phyloP scores from a whole-genome alignment of 1,140 invertebrate species.

The Drosophila melanica region DNA sequence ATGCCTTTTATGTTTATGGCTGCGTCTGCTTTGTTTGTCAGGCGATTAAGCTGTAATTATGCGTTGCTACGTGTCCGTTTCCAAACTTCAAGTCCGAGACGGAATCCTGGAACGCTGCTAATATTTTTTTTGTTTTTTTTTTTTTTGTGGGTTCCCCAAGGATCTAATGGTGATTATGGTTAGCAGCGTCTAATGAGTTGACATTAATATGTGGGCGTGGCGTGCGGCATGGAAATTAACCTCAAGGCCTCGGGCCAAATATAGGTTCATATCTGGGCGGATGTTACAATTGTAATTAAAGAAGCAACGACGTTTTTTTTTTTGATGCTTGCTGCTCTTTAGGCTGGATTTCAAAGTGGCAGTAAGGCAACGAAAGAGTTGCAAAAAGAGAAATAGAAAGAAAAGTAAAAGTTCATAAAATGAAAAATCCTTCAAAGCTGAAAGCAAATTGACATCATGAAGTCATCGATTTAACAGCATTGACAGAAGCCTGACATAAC shows the following conservation, averaged over 20 bases:
- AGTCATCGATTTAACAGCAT: constrained; percentile 24
- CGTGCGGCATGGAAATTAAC: constrained; percentile 16
- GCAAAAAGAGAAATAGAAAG: background rate
- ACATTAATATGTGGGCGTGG: constrained; percentile 57
- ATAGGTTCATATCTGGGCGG: constrained; percentile 1
- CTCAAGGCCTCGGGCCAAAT: constrained; percentile 1
- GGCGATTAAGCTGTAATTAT: constrained; percentile 81
- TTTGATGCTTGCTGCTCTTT: background rate
- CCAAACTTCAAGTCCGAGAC: background rate
- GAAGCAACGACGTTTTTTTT: constrained; percentile 5
- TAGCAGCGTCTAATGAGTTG: constrained; percentile 69
- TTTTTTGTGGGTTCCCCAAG: constrained; percentile 23
- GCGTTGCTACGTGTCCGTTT: constrained; percentile 68
- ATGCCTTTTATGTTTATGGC: constrained; percentile 64
- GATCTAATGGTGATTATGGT: constrained; percentile 61
- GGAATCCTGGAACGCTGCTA: constrained; percentile 1
- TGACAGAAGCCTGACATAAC: background rate
- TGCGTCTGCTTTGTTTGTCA: constrained; percentile 77
- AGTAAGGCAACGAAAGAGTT: background rate
- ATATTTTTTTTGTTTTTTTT: background rate
- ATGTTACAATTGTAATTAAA: constrained; percentile 44
- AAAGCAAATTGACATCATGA: constrained; percentile 30
- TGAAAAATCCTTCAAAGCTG: constrained; percentile 11
- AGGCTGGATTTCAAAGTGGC: background rate
- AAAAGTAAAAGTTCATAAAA: constrained; percentile 8